Evolutionary conservation across 1,140 invertebrate species (phyloP), one percentile per base, ranked within the genome.

Genomic region (Yoshiicerus persimilis): DNA sequence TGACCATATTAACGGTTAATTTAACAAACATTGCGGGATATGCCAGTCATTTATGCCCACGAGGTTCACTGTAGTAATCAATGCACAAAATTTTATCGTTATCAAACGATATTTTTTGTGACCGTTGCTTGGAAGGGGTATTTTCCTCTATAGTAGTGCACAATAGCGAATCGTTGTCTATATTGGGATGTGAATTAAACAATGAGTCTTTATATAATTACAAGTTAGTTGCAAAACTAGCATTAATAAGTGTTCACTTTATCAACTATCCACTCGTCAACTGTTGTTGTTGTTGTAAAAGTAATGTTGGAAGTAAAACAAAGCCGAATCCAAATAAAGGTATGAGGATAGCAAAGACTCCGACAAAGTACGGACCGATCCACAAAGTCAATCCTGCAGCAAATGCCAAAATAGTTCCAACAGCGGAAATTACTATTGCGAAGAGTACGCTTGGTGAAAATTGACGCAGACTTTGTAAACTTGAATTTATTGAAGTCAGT

Each of bases 261-360:
- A 10, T 10, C 13, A 30, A 25, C 23, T 36, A 70, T 10, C 27
- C 66, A 32, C 25, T 13, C 11, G 23, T 30, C 25, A 70, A 30
- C 0, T 9, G n/a, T 4, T 27, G 25, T 30, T 27, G 75, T 2
- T 66, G 30, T 39, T 70, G 80, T 32, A 85, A n/a, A 3, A 66
- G 70, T n/a, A 89, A 1, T 23, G 87, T 4, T 56, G 88, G 88
- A 3, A 89, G 6, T 9, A 62, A 47, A 11, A 89, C 25, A 16
- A 89, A 32, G 11, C 87, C 87, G 41, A 89, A 84, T 86, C 87
- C 70, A 23, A 41, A 62, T 36, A 89, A 47, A 27, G 89, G 89
- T 62, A 89, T 5, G 8, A 87, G 27, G 16, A 89, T 4, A 5
- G 75, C 4, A 16, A 80, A 41, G 13, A 89, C 0, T 30, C 56